Conservation (phyloP, 2,113 vertebrate species). For the Stictonetta naevosa region DNA sequence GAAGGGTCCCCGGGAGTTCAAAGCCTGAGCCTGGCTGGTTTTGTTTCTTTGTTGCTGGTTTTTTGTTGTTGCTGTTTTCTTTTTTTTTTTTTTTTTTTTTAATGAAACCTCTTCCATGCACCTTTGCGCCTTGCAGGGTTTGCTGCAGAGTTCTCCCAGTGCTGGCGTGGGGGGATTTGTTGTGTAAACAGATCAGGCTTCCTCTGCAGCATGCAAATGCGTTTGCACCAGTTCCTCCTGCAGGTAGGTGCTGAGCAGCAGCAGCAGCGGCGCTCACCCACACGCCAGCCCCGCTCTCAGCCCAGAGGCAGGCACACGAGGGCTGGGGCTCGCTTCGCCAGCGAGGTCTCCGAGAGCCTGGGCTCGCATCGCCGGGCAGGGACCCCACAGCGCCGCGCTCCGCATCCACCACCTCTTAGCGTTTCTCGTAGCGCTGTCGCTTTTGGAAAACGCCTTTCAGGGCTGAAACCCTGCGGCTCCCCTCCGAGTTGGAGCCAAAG, state of each 20-base stretch:
- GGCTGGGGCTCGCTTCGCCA: background rate
- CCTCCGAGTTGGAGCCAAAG: background rate
- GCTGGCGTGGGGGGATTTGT: background rate
- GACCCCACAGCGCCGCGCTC: background rate
- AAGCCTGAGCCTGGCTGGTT: background rate
- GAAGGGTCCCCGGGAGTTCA: no score
- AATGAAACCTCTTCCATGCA: accelerated
- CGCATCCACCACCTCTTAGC: background rate
- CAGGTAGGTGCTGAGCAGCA: background rate
- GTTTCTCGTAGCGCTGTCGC: background rate
- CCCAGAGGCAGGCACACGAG: background rate
- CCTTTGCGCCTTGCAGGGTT: no score
- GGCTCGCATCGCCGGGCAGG: no score
- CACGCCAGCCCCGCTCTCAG: no score
- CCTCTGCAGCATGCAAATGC: background rate
- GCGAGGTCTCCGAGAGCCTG: background rate
- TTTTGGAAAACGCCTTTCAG: background rate
- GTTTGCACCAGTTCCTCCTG: background rate
- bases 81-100: background rate
- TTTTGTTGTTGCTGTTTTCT: no score
- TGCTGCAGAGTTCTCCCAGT: background rate
- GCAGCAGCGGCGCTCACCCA: background rate
- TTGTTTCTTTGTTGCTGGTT: no score
- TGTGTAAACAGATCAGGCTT: background rate
- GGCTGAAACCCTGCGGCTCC: accelerated